Conservation (phyloP, 2,113 vertebrate genomes). For the Trematocara stigmaticum region DNA sequence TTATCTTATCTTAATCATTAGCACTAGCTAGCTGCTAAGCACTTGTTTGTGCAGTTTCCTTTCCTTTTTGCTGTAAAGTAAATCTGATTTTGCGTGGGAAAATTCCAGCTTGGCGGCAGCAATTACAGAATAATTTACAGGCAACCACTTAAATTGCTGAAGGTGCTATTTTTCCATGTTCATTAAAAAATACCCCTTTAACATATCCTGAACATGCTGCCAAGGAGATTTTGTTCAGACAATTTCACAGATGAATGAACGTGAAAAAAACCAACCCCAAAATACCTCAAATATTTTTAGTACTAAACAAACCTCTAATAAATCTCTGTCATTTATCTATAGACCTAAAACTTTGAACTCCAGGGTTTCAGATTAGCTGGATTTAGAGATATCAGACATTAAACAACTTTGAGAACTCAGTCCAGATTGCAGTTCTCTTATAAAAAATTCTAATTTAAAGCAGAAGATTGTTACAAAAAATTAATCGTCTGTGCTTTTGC, state of each 20-base stretch:
- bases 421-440: neutral
- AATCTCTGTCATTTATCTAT: neutral
- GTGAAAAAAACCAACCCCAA: rapidly evolving
- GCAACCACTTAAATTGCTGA: neutral
- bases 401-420: neutral
- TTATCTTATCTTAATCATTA: neutral
- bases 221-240: neutral
- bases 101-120: neutral
- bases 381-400: neutral
- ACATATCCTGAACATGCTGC: neutral
- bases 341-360: neutral
- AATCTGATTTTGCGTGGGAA: neutral
- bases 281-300: rapidly evolving
- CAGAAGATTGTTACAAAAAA: neutral
- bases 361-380: neutral
- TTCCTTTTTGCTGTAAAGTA: neutral
- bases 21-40: neutral
- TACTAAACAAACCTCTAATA: neutral
- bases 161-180: neutral
- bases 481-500: neutral
- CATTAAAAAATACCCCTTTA: neutral
- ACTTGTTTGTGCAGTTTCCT: neutral
- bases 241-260: neutral
- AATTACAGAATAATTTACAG: neutral
- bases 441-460: neutral